Evolutionary conservation across 1,140 invertebrate genomes (phyloP), one percentile per base, ranked within the genome.

Genomic region (Dinothrombium tinctorium): DNA sequence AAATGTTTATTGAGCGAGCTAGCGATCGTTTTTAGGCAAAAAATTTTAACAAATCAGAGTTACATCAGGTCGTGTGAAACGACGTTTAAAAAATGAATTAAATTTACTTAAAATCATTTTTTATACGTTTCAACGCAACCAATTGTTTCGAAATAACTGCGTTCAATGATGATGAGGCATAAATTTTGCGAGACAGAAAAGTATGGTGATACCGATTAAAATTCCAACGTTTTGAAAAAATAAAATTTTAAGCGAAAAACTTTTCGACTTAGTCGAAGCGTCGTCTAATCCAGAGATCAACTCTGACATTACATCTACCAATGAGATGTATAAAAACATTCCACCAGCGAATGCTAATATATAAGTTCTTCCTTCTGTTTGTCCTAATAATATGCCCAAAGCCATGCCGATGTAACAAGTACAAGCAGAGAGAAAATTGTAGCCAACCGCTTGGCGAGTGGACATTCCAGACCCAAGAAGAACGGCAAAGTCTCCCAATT

Each of bases 401-500:
- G 67, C 50, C 24, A 74, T 53, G 3, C 72, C 72, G 6, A 73
- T 21, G 51, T 73, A 75, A 51, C 71, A 74, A 23, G 67, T 69
- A 40, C 66, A 64, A 1, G 72, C 72, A 6, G 68, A 71, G n/a
- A 76, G 55, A 46, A 74, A 71, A 54, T 74, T 76, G 55, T 70
- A 74, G 17, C 67, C 43, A 19, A 74, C 47, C 1, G 73, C 73
- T 52, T 71, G 66, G 40, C 62, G 60, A 42, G 72, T 58, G 2
- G 63, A 60, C 70, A 75, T 72, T 7, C 37, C 72, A 33, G 72
- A 61, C 53, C 66, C 68, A 12, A 75, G 55, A 11, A 75, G 56
- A 33, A 75, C 71, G 12, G 72, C 72, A 58, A 74, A 73, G 54
- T 74, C 72, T 36, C 73, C 70, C 40, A 75, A 52, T 56, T 75